Evolutionary conservation across 1,140 invertebrate genomes (phyloP), one percentile per base, ranked within the genome.

Genomic region (Leguminivora glycinivorella): DNA sequence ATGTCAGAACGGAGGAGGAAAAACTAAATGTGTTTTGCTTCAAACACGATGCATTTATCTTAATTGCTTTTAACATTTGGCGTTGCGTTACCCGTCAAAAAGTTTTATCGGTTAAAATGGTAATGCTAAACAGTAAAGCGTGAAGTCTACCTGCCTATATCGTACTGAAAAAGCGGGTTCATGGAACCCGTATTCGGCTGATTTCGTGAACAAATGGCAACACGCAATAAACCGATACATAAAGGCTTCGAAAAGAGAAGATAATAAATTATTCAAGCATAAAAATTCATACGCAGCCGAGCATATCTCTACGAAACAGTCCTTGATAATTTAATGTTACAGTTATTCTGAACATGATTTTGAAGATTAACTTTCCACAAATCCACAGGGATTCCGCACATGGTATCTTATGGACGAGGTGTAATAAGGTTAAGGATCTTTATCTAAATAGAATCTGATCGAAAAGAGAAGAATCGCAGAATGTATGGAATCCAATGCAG

Each of bases 171-270:
- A 63, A 63, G 25, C 58, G 58, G 26, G 58, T 63, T 63, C 58
- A 58, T 52, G 47, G 22, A 52, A 52, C 56, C 26, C 26, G 58
- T 63, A 63, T 29, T 63, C n/a, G 58, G 58, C n/a, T 52, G 3
- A 63, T 29, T 29, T 63, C 58, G 58, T 29, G 58, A 17, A 63
- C 56, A 25, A 14, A 31, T 63, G 19, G 58, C 58, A 22, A 63
- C 58, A 63, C 29, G 58, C 58, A 63, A 29, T n/a, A 63, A 17
- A 17, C 0, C 47, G 47, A 52, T 22, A 52, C 14, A 19, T n/a
- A 60, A 60, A 63, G 58, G 26, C 26, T 63, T 63, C 58, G 58
- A n/a, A 22, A 31, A 31, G 58, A 63, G 58, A 63, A 63, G 58
- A 63, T 22, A 34, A 12, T 5, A 31, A 31, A 31, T 9, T 63